Conservation (phyloP, 2,797 vertebrate species). For the Tragelaphus eurycerus region DNA sequence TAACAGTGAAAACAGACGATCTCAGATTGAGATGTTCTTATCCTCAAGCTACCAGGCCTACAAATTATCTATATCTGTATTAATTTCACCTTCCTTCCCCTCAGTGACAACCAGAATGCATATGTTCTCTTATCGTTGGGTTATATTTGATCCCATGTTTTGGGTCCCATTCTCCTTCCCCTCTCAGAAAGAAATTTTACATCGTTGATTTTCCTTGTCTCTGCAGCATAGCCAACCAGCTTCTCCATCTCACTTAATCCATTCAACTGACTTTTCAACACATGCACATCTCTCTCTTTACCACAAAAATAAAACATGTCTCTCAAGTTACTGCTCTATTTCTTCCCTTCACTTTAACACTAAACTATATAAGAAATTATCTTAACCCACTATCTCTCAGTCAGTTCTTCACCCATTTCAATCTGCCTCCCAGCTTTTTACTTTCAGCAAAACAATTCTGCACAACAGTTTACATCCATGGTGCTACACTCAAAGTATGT, state of each 20-base stretch:
- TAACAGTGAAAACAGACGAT: background rate
- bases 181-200: background rate
- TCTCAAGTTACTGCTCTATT: background rate
- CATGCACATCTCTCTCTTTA: background rate
- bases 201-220: background rate
- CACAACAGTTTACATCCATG: background rate
- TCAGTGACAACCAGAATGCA: background rate
- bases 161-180: background rate
- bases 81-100: background rate
- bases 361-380: background rate
- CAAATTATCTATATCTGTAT: background rate
- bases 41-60: background rate
- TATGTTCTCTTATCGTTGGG: background rate
- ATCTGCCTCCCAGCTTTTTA: background rate
- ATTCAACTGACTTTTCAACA: background rate
- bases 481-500: background rate
- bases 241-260: background rate
- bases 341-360: background rate
- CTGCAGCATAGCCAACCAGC: background rate
- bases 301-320: background rate
- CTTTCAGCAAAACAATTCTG: background rate
- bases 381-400: background rate
- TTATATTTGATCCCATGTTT: background rate
- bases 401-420: background rate
- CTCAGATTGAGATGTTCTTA: background rate